These are phyloP conservation scores for Hiodon tergisus DNA, from an alignment of 2,113 vertebrate genomes.

Conservation along the genomic window DNA sequence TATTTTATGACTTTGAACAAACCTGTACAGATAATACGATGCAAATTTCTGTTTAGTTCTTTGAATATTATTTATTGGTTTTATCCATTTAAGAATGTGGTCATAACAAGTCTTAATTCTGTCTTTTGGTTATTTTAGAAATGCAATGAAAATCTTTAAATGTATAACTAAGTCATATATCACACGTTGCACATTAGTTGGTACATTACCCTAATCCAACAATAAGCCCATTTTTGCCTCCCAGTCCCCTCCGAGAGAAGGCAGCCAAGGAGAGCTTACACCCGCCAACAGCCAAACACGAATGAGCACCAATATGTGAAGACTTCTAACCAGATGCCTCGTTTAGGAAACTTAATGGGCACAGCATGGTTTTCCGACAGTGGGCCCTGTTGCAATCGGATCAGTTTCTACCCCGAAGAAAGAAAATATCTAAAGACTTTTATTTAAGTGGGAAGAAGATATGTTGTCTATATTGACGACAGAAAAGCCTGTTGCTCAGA, in stretches of 20 bases:
- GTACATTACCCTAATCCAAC: no score
- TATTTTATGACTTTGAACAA: no score
- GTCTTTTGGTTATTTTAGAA: background rate
- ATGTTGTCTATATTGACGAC: slow-evolving; percentile 32
- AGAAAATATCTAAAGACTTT: slow-evolving; percentile 46
- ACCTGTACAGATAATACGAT: no score
- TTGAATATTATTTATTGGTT: no score
- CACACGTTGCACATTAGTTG: no score
- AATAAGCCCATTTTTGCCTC: background rate
- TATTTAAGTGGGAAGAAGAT: slow-evolving; percentile 36
- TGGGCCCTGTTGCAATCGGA: slow-evolving; percentile 19
- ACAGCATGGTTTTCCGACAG: background rate
- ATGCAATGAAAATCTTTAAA: no score
- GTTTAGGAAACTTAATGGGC: background rate
- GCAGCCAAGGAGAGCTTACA: slow-evolving; percentile 93
- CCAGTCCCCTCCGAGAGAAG: slow-evolving; percentile 92
- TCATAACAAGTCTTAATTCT: background rate
- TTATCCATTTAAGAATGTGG: no score
- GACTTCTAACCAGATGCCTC: slow-evolving; percentile 20
- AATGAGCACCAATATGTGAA: slow-evolving; percentile 99
- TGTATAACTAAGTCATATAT: no score
- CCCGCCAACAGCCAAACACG: slow-evolving; percentile 96
- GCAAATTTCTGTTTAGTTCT: no score
- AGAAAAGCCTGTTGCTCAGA: slow-evolving; percentile 33
- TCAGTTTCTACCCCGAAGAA: slow-evolving; percentile 25